Percentiles rank a stretch among this genome's conserved stretches.
Conservation (phyloP, 2,888 invertebrate species). For the Nesidiocoris tenuis region DNA sequence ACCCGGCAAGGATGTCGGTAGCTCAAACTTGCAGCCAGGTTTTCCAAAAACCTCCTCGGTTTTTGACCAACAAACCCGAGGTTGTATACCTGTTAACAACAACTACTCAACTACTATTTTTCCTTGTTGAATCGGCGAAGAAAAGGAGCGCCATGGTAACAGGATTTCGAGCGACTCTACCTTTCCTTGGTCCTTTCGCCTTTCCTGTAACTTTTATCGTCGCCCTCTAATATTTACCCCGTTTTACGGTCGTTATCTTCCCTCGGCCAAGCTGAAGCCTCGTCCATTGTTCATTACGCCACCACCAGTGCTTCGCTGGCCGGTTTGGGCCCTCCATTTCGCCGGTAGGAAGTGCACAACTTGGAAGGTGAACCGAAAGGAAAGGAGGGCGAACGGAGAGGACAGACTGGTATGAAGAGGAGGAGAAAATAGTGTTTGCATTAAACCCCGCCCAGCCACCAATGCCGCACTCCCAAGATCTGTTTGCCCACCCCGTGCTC, state of each 20-base stretch:
- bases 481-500: no score
- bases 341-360: neutral
- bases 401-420: neutral
- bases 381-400: neutral
- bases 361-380: neutral
- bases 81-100: no score
- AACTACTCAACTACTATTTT: no score
- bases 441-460: neutral
- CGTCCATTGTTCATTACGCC: constrained; percentile 29
- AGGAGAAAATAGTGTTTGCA: constrained; percentile 1
- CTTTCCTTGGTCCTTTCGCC: neutral
- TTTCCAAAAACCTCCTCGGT: no score
- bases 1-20: no score
- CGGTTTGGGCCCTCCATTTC: neutral
- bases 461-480: no score
- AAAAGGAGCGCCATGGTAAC: neutral
- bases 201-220: constrained; percentile 28
- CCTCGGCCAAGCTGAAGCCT: constrained; percentile 13
- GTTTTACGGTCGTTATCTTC: constrained; percentile 26
- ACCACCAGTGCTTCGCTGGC: neutral
- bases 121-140: neutral
- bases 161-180: neutral
- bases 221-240: constrained; percentile 30
- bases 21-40: no score
- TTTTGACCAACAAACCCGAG: no score